Evolutionary conservation across 2,113 vertebrate genomes (phyloP).

Genomic region (Hypocryptadius cinnamomeus): DNA sequence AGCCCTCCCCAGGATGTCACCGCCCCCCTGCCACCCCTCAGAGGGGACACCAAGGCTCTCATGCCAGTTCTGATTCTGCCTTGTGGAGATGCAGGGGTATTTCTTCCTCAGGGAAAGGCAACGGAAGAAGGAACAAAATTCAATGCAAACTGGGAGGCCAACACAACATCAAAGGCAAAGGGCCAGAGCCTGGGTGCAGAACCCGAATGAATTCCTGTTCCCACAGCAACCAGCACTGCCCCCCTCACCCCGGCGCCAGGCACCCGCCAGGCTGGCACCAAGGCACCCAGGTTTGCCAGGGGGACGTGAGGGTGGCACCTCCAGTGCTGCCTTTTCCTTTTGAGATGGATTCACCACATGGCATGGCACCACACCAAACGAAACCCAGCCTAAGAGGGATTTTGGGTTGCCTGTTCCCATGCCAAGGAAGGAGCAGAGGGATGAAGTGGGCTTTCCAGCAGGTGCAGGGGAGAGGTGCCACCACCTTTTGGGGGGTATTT

Average conservation of each 20-base stretch:
- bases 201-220: not conserved
- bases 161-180: not conserved
- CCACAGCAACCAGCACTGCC: not conserved
- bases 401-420: too few species aligned
- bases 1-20: too few species aligned
- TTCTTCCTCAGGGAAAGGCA: not conserved
- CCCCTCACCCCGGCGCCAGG: fast-evolving
- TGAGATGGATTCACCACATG: not conserved
- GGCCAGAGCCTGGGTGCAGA: not conserved
- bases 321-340: not conserved
- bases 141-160: fast-evolving
- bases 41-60: fast-evolving
- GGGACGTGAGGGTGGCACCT: not conserved
- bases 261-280: not conserved
- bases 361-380: fast-evolving
- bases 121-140: not conserved
- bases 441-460: not conserved
- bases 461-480: not conserved
- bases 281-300: fast-evolving
- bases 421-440: not conserved
- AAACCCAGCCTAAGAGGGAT: not conserved
- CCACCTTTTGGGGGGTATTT: not conserved
- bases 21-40: not conserved
- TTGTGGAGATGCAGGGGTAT: not conserved
- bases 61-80: not conserved